Conservation (phyloP, 2,888 invertebrate species). For the Erannis defoliaria region DNA sequence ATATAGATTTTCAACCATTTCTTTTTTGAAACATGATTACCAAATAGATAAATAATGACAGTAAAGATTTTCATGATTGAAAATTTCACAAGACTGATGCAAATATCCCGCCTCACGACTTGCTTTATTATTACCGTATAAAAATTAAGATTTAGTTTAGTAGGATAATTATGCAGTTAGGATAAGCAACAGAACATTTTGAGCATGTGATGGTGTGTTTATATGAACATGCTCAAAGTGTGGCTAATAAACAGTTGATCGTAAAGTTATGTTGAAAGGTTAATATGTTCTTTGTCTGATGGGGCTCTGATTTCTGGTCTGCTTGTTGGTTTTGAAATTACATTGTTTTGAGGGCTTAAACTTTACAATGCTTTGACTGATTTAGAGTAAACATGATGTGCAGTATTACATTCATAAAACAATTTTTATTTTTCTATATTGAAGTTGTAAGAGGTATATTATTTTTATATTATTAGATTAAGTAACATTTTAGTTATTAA, state of each 20-base stretch:
- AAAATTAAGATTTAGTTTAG: slow-evolving; percentile 76
- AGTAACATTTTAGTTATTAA: slow-evolving; percentile 64
- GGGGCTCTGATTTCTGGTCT: slow-evolving; percentile 32
- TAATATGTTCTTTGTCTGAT: slow-evolving; percentile 35
- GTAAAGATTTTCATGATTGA: slow-evolving; percentile 83
- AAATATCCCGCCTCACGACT: slow-evolving; percentile 87
- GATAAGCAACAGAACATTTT: slow-evolving; percentile 62
- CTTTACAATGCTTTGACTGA: slow-evolving; percentile 80
- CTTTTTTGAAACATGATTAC: slow-evolving; percentile 78
- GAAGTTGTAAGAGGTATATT: slow-evolving; percentile 75
- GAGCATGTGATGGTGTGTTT: slow-evolving; percentile 61
- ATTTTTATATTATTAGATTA: slow-evolving; percentile 77
- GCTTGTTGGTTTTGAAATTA: slow-evolving; percentile 23
- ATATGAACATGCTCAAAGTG: slow-evolving; percentile 70
- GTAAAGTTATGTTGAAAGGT: slow-evolving; percentile 21
- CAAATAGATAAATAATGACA: slow-evolving; percentile 79
- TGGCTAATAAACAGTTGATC: slow-evolving; percentile 44
- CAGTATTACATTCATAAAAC: slow-evolving; percentile 80
- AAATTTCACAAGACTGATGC: slow-evolving; percentile 87
- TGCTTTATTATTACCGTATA: slow-evolving; percentile 87
- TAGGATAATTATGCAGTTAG: slow-evolving; percentile 71
- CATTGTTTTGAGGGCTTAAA: slow-evolving; percentile 44
- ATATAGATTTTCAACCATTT: slow-evolving; percentile 62
- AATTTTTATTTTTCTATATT: slow-evolving; percentile 81
- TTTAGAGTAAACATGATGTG: slow-evolving; percentile 80